phyloP scores from a whole-genome alignment of 2,888 invertebrate species.

The Cephus spinipes region DNA sequence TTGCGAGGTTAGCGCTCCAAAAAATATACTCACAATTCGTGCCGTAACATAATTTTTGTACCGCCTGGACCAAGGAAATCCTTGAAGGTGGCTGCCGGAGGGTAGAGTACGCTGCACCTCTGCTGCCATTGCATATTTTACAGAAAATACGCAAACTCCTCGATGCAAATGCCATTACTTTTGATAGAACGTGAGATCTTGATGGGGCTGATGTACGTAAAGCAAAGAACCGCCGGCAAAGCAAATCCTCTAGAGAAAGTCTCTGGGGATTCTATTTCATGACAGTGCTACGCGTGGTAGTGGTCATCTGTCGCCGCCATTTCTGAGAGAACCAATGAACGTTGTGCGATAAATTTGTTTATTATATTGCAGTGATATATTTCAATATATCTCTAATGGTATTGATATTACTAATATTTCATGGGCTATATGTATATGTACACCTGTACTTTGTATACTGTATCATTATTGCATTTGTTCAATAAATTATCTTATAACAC shows the following conservation, averaged over 20 bases:
- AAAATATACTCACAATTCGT: slow-evolving; percentile 44
- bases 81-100: slow-evolving; percentile 39
- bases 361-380: no score
- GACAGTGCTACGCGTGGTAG: neutral
- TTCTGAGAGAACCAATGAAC: no score
- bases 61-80: slow-evolving; percentile 36
- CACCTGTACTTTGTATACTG: no score
- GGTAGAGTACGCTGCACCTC: slow-evolving; percentile 36
- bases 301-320: no score
- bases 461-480: no score
- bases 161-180: slow-evolving; percentile 51
- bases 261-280: neutral
- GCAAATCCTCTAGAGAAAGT: neutral
- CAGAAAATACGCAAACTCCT: slow-evolving; percentile 49
- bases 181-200: neutral
- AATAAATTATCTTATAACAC: no score
- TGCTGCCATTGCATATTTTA: slow-evolving; percentile 50
- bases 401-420: no score
- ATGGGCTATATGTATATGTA: no score
- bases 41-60: slow-evolving; percentile 43
- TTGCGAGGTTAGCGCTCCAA: slow-evolving; percentile 41
- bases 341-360: no score
- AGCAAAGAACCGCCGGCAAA: no score
- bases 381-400: no score
- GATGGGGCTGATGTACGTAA: no score